These are phyloP conservation scores for Illadopsis cleaveri DNA, from an alignment of 2,113 vertebrate genomes.

Conservation along the genomic window DNA sequence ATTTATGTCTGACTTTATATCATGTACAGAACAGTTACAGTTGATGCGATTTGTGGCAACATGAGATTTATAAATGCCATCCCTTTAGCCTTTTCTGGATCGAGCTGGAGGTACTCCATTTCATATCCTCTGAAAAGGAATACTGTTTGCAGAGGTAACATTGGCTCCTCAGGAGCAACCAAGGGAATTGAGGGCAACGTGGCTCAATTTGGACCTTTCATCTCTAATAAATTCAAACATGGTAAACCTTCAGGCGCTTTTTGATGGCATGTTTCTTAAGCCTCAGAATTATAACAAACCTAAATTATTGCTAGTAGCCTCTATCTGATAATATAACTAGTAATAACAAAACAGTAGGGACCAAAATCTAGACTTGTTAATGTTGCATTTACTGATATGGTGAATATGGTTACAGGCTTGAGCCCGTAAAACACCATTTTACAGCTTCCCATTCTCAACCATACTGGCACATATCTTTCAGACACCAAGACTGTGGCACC, in stretches of 20 bases:
- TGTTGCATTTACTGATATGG: background rate
- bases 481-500: background rate
- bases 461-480: background rate
- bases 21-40: background rate
- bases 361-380: background rate
- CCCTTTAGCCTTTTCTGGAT: background rate
- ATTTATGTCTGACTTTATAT: slow-evolving; percentile 15
- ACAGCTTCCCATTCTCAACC: background rate
- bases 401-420: background rate
- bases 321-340: background rate
- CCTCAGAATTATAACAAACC: background rate
- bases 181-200: background rate
- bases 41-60: slow-evolving; percentile 24
- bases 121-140: background rate
- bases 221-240: background rate
- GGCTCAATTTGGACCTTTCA: background rate
- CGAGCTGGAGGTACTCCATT: background rate
- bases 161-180: background rate
- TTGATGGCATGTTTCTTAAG: background rate
- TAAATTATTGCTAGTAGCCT: background rate
- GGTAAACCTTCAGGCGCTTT: background rate
- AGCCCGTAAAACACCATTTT: background rate
- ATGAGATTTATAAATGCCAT: slow-evolving; percentile 14
- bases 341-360: background rate
- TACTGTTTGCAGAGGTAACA: background rate